Percentiles rank a stretch among this genome's conserved stretches.
These are phyloP conservation scores for Ammospiza caudacuta DNA, from an alignment of 2,113 vertebrate genomes.

Conservation along the genomic window DNA sequence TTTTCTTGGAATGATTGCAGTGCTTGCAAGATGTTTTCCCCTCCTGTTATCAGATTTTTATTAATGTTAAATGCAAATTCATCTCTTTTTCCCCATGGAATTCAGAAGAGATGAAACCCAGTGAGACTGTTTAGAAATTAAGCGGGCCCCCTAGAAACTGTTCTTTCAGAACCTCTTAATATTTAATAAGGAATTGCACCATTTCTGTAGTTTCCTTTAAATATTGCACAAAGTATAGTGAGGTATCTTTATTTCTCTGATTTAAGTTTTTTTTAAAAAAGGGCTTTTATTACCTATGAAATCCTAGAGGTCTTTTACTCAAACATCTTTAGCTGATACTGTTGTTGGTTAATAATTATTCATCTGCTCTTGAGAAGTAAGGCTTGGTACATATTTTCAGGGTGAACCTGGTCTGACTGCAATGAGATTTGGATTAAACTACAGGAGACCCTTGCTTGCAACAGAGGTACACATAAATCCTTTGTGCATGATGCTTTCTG, in stretches of 20 bases:
- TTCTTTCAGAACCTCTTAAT: neutral
- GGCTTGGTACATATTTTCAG: neutral
- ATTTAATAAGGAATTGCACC: neutral
- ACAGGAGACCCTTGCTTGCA: neutral
- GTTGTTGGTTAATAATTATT: neutral
- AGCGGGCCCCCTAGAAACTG: neutral
- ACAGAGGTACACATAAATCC: neutral
- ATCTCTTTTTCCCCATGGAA: slow-evolving; percentile 7
- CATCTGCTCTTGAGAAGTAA: neutral
- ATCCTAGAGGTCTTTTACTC: neutral
- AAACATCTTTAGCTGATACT: neutral
- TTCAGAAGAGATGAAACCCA: neutral
- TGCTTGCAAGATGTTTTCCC: neutral
- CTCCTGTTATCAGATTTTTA: neutral
- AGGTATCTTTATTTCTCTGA: neutral
- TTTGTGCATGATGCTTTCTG: neutral
- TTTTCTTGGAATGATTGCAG: neutral
- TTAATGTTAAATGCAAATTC: neutral
- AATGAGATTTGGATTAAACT: neutral
- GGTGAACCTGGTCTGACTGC: neutral
- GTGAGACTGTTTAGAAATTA: slow-evolving; percentile 25
- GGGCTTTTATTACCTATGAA: neutral
- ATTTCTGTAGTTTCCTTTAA: neutral
- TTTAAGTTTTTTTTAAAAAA: neutral
- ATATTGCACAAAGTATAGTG: neutral